Evolutionary conservation across 37 sponge, comb jelly and placozoan genomes (phyloP).

Genomic region (Diacarnus erythraeanus): DNA sequence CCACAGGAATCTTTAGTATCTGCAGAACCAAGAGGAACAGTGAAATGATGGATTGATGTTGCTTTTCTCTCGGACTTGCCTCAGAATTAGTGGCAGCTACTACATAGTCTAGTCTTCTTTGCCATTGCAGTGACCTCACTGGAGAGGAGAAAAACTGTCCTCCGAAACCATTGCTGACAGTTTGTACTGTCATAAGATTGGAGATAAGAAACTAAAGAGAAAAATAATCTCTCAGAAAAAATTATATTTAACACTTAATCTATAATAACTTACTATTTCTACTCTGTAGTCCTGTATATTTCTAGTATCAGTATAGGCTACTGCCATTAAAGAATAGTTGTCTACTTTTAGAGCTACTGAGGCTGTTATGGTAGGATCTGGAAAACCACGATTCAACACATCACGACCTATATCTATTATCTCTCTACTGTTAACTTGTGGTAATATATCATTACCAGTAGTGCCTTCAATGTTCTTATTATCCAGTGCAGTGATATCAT

Average conservation of each 20-base stretch:
- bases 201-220: not conserved
- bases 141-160: slow-evolving; percentile 11
- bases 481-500: too few species aligned
- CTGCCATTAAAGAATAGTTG: not conserved
- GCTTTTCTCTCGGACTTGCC: slow-evolving; percentile 18
- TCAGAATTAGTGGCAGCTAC: slow-evolving; percentile 18
- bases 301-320: not conserved
- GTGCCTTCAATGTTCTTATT: too few species aligned
- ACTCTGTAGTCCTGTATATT: not conserved
- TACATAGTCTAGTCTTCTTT: slow-evolving; percentile 47
- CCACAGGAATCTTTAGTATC: slow-evolving; percentile 49
- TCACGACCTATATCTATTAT: too few species aligned
- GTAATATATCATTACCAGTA: too few species aligned
- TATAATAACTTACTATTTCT: not conserved
- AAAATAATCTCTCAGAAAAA: not conserved
- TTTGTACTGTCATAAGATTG: not conserved
- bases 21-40: not conserved
- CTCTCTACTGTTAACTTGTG: too few species aligned
- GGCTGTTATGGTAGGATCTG: not conserved
- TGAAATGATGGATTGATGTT: not conserved
- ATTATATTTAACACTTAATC: too few species aligned
- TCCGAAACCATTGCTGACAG: not conserved
- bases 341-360: not conserved
- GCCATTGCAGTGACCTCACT: slow-evolving; percentile 25
- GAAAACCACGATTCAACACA: too few species aligned